A percentile compares a stretch with the other conserved stretches of the same genome.
Conservation (phyloP, 2,113 vertebrate genomes). For the Plecturocebus donacophilus region DNA sequence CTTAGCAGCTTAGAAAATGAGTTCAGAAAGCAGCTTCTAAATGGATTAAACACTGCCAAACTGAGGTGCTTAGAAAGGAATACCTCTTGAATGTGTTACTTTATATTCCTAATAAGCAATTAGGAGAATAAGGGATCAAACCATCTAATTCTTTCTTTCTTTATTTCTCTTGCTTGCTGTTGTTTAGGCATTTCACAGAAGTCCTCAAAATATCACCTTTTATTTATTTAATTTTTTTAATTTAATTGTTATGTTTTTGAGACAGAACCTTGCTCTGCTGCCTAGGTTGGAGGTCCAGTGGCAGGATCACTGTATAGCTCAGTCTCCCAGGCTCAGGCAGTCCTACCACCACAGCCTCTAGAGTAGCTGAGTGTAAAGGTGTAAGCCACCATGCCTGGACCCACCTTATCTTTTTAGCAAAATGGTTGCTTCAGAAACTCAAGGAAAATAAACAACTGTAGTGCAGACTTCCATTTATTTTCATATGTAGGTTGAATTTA, state of each 20-base stretch:
- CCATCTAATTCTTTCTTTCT: not conserved
- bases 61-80: not conserved
- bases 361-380: too few relatives aligned
- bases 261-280: too few relatives aligned
- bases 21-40: constrained; percentile 37
- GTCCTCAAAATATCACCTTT: not conserved
- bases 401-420: constrained; percentile 18
- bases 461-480: not conserved
- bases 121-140: not conserved
- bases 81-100: not conserved
- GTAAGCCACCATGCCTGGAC: too few relatives aligned
- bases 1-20: constrained; percentile 16
- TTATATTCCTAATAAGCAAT: not conserved
- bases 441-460: not conserved
- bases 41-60: constrained; percentile 4
- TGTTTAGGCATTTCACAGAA: not conserved
- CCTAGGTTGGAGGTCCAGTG: too few relatives aligned
- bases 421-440: constrained; percentile 14
- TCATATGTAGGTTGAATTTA: not conserved
- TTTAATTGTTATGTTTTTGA: not conserved
- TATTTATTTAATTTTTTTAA: not conserved
- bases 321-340: too few relatives aligned
- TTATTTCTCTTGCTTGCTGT: not conserved
- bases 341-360: too few relatives aligned
- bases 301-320: too few relatives aligned